Base-by-base conservation (phyloP, 2,113 vertebrate species). In the Sciurus niger region DNA sequence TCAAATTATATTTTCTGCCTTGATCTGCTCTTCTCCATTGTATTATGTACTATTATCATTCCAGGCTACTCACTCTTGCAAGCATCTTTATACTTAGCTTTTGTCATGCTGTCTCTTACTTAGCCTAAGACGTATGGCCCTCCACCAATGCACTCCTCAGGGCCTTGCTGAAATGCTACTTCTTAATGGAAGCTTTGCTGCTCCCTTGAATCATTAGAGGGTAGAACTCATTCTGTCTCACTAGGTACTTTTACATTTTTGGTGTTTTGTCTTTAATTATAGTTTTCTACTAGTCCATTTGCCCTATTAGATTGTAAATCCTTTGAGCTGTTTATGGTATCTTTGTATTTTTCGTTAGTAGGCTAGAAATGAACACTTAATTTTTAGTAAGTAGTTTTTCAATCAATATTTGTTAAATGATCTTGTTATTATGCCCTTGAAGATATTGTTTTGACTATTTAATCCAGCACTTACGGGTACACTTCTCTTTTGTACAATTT, bases 271-370 rank as follows among this genome's bases (percentile, higher is more conserved):
- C 55, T 63, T 63, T 9, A 92, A 83, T 94, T 79, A 65, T 1
- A 53, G 68, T 77, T 94, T 95, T 60, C 68, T 77, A 6, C 20
- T 86, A 60, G 25, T 90, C 67, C 73, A 1, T 85, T 92, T 84
- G 37, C 51, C 34, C 84, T 89, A 34, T 8, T 87, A 78, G 43
- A 82, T 82, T 92, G 2, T 83, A 94, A 86, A 20, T 90, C 12
- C 28, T 93, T 96, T 82, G 60, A 83, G 28, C 30, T 94, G 30
- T 84, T 94, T 90, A 89, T 79, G 70, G 25, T 79, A 28, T 72
- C 48, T 94, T 89, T 87, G 20, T 53, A 90, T 84, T 82, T 37
- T 3, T 46, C 68, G 48, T 22, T 73, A 60, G 32, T 94, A 68
- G 48, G 16, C 79, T 32, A 92, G 67, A 88, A 55, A 91, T 67